Evolutionary conservation across 2,888 invertebrate genomes (phyloP).

Genomic region (Amphipoea oculea): DNA sequence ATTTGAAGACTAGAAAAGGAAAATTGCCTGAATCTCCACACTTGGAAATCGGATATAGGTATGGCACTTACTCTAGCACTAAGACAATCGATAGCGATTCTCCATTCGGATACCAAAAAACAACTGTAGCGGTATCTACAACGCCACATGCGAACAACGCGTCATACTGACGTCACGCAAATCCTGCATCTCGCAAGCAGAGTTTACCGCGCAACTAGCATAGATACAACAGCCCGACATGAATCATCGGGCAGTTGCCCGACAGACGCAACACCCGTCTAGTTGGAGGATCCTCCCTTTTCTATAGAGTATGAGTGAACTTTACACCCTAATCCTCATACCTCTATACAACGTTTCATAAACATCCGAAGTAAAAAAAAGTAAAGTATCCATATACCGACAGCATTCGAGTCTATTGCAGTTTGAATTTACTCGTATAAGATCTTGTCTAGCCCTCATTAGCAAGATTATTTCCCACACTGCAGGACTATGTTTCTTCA

Average conservation of each 20-base stretch:
- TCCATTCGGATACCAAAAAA: not conserved
- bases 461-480: conserved; percentile 23
- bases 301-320: too few species aligned
- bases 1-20: not conserved
- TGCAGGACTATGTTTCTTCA: conserved; percentile 29
- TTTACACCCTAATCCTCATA: too few species aligned
- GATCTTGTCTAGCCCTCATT: conserved; percentile 14
- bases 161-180: too few species aligned
- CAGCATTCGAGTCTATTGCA: not conserved
- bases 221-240: too few species aligned
- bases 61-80: not conserved
- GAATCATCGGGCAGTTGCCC: too few species aligned
- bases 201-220: too few species aligned
- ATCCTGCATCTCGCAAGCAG: too few species aligned
- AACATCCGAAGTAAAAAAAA: not conserved
- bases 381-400: too few species aligned
- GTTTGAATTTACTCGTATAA: not conserved
- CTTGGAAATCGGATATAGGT: not conserved
- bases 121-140: too few species aligned
- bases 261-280: too few species aligned
- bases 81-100: not conserved
- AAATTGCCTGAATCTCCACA: not conserved
- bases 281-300: too few species aligned
- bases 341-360: not conserved
- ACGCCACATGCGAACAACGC: too few species aligned